A percentile compares a stretch with the other conserved stretches of the same genome.
These are phyloP conservation scores for Atherix ibis DNA, from an alignment of 2,888 invertebrate genomes.

Conservation along the genomic window DNA sequence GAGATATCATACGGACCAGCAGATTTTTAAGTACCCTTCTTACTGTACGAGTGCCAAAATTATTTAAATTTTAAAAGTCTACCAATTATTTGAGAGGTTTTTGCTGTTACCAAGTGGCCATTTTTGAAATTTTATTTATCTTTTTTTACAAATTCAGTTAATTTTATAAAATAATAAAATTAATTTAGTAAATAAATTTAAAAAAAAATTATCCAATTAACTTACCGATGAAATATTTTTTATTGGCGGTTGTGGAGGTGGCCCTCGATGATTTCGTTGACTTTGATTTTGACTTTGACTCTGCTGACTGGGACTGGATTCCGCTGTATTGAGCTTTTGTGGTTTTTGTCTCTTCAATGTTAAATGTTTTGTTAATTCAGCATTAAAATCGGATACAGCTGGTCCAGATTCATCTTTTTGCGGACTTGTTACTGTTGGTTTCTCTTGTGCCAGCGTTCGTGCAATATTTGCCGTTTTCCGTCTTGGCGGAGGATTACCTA, in stretches of 20 bases:
- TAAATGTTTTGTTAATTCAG: slow-evolving; percentile 31
- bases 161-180: no score
- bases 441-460: slow-evolving; percentile 19
- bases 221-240: slow-evolving; percentile 47
- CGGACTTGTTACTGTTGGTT: slow-evolving; percentile 18
- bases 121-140: no score
- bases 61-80: no score
- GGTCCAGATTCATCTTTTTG: slow-evolving; percentile 9
- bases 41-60: no score
- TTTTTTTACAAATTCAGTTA: no score
- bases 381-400: slow-evolving; percentile 25
- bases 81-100: no score
- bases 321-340: slow-evolving; percentile 26
- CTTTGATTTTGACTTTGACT: slow-evolving; percentile 14
- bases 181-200: no score
- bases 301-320: no score
- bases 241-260: slow-evolving; percentile 68
- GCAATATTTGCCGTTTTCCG: slow-evolving; percentile 12
- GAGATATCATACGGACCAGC: no score
- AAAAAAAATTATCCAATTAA: no score
- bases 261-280: slow-evolving; percentile 43
- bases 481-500: slow-evolving; percentile 7
- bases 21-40: no score
- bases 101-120: no score
- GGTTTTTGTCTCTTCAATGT: slow-evolving; percentile 31